A percentile compares a stretch with the other conserved stretches of the same genome.
Conservation (phyloP, 2,888 invertebrate genomes). For the Lasioglossum calceatum region DNA sequence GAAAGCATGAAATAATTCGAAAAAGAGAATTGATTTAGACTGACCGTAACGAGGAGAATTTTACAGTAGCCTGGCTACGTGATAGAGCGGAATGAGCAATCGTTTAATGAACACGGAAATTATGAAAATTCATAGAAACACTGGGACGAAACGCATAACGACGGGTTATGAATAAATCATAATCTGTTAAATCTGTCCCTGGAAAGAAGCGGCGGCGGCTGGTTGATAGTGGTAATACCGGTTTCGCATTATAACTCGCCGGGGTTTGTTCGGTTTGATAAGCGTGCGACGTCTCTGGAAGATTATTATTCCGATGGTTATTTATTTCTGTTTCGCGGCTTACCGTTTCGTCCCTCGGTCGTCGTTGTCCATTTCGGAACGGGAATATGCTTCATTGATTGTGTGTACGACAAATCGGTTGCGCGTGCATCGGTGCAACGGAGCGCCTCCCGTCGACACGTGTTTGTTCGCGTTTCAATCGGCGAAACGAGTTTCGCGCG, state of each 20-base stretch:
- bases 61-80: background rate
- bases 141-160: conserved; percentile 18
- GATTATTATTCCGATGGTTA: conserved; percentile 28
- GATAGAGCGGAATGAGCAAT: background rate
- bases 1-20: background rate
- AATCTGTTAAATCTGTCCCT: conserved; percentile 17
- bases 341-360: background rate
- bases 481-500: conserved; percentile 9
- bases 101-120: background rate
- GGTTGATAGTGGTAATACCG: conserved; percentile 30
- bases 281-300: conserved; percentile 10
- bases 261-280: conserved; percentile 14
- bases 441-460: conserved; percentile 17
- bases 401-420: conserved; percentile 33
- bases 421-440: conserved; percentile 23
- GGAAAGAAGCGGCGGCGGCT: background rate
- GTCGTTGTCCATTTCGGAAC: background rate
- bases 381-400: conserved; percentile 18
- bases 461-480: conserved; percentile 42
- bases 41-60: background rate
- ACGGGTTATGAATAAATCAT: conserved; percentile 22
- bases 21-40: background rate
- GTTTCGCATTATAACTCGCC: conserved; percentile 31
- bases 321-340: conserved; percentile 16
- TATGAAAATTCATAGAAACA: conserved; percentile 7